Percentiles rank a stretch among this genome's conserved stretches.
Evolutionary conservation across 2,888 invertebrate species (phyloP).

Genomic region (Agrochola lota): DNA sequence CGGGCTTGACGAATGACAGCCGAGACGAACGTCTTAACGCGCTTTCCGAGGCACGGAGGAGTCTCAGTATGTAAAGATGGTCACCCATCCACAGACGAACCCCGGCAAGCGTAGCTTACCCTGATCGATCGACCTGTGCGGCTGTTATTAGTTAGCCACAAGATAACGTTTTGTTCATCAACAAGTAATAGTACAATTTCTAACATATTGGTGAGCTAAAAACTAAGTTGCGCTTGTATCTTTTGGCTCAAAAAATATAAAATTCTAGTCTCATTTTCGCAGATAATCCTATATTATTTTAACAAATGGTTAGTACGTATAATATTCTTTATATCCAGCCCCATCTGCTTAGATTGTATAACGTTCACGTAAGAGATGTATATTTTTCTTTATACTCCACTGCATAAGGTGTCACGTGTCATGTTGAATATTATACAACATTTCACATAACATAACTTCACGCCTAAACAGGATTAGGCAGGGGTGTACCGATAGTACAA

Average conservation of each 20-base stretch:
- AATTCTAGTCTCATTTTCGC: neutral
- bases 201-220: neutral
- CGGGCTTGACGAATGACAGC: too few species aligned
- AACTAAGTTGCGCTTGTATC: too few species aligned
- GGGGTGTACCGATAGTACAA: neutral
- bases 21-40: too few species aligned
- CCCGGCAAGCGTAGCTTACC: too few species aligned
- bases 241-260: neutral
- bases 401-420: neutral
- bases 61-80: too few species aligned
- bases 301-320: neutral
- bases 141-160: too few species aligned
- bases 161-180: too few species aligned
- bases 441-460: neutral
- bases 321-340: neutral
- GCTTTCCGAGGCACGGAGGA: too few species aligned
- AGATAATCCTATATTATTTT: neutral
- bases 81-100: too few species aligned
- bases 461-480: too few species aligned
- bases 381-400: neutral
- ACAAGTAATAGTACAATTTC: too few species aligned
- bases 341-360: neutral
- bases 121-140: too few species aligned
- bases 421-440: neutral
- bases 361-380: neutral